phyloP scores from a whole-genome alignment of 2,888 invertebrate species.

The Lampropteryx suffumata region DNA sequence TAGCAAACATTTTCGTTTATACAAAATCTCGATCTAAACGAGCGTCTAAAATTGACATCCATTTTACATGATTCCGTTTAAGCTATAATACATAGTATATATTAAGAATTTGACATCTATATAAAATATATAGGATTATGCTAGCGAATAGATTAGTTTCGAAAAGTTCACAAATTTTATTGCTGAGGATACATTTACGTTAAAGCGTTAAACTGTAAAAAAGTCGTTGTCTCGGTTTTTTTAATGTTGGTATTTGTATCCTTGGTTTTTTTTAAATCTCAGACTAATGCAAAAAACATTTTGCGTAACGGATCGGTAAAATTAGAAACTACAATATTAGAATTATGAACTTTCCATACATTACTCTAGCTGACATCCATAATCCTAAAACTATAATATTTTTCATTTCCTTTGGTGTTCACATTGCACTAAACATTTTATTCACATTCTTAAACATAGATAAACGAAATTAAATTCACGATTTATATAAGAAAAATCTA shows the following conservation, averaged over 20 bases:
- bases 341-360: constrained; percentile 29
- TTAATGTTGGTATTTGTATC: too few species aligned
- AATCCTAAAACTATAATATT: constrained; percentile 43
- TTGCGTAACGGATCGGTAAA: too few species aligned
- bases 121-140: constrained; percentile 68
- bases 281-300: too few species aligned
- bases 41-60: constrained; percentile 79
- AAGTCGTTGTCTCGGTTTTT: too few species aligned
- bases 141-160: constrained; percentile 35
- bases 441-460: constrained; percentile 48
- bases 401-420: constrained; percentile 70
- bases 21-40: constrained; percentile 68
- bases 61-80: constrained; percentile 74
- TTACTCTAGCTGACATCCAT: constrained; percentile 36
- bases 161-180: constrained; percentile 25
- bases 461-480: constrained; percentile 42
- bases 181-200: constrained; percentile 14
- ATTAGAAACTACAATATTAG: constrained; percentile 3
- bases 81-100: constrained; percentile 74
- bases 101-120: constrained; percentile 76
- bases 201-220: constrained; percentile 1
- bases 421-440: constrained; percentile 56
- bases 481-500: constrained; percentile 56
- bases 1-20: constrained; percentile 67
- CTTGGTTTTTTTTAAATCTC: too few species aligned